Evolutionary conservation across 2,888 invertebrate species (phyloP), one percentile per base, ranked within the genome.

Genomic region (Brachynemurus nebulosus): DNA sequence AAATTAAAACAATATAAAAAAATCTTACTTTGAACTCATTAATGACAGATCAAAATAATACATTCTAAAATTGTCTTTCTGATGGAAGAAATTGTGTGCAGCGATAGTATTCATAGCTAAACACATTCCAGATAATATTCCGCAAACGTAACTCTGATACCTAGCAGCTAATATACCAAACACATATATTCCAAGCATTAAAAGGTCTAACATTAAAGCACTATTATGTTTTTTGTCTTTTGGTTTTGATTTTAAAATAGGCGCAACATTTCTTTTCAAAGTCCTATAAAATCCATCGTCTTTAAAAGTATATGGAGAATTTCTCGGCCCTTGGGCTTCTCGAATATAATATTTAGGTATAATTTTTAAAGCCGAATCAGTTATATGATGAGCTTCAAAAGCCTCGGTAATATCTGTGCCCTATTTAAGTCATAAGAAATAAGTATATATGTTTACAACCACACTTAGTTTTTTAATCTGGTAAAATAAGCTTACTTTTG

Each of bases 321-420:
- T 78, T 53, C 86, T 68, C 1, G 76, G 71, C 2, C 67, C 65
- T 36, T 58, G 65, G 0, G 83, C 81, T 39, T 79, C 70, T 18
- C 73, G 67, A 0, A 82, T 68, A 57, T 71, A 80, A 57, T 71
- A 86, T 54, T 80, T 80, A 9, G 68, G 64, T 4, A 86, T 60
- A 44, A 80, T 55, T 51, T 69, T 69, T 53, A 73, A 70, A 0
- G 79, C 73, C 1, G 64, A 62, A 2, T 64, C 62, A 4, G 72
- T 69, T 33, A 85, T 55, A 59, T 88, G 86, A 59, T 85, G 80
- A 1, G 70, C 62, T 67, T 85, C 82, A 54, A 85, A 86, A 5
- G 78, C 75, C 65, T 86, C 86, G 0, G 86, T 86, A 46, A 86
- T 82, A 54, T 88, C 86, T 1, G 78, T 80, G 1, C 84, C 86